Conservation (phyloP, 2,113 vertebrate species). For the Pseudorhombus dupliciocellatus region DNA sequence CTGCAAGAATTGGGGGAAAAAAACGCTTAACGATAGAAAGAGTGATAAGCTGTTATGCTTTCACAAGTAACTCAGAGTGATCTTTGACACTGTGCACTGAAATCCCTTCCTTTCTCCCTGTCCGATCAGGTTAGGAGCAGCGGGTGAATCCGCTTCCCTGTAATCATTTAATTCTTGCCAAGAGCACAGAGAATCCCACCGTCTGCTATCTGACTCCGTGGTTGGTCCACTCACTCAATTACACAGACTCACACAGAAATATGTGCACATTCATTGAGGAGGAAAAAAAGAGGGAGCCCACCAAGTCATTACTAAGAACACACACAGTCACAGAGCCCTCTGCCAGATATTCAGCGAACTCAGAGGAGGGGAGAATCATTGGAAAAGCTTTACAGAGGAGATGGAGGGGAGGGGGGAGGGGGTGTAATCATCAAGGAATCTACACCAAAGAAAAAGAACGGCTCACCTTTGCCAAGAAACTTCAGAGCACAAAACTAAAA, state of each 20-base stretch:
- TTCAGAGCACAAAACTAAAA: slow-evolving; percentile 47
- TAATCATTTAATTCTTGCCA: slow-evolving; percentile 71
- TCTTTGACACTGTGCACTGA: slow-evolving; percentile 45
- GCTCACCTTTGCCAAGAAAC: slow-evolving; percentile 62
- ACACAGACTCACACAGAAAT: slow-evolving; percentile 44
- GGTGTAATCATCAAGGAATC: slow-evolving; percentile 57
- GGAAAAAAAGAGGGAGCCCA: slow-evolving; percentile 70
- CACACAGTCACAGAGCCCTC: slow-evolving; percentile 74
- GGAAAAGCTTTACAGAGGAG: slow-evolving; percentile 58
- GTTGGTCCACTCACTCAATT: slow-evolving; percentile 79
- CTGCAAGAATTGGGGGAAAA: slow-evolving; percentile 7
- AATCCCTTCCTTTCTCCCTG: slow-evolving; percentile 65
- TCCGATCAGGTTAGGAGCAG: slow-evolving; percentile 69
- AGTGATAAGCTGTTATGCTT: slow-evolving; percentile 60
- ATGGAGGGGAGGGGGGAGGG: slow-evolving; percentile 25
- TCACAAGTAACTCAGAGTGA: slow-evolving; percentile 64
- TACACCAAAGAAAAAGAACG: slow-evolving; percentile 26
- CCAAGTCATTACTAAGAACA: slow-evolving; percentile 79
- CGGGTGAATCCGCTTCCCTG: slow-evolving; percentile 46
- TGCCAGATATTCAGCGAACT: slow-evolving; percentile 73
- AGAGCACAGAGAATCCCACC: slow-evolving; percentile 68
- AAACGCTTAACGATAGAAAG: slow-evolving; percentile 20
- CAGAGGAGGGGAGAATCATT: slow-evolving; percentile 47
- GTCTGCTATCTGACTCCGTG: slow-evolving; percentile 75
- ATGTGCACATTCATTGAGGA: slow-evolving; percentile 54